Percentiles rank a stretch among this genome's conserved stretches.
Conservation (phyloP, 2,113 vertebrate species). For the Kryptolebias marmoratus region DNA sequence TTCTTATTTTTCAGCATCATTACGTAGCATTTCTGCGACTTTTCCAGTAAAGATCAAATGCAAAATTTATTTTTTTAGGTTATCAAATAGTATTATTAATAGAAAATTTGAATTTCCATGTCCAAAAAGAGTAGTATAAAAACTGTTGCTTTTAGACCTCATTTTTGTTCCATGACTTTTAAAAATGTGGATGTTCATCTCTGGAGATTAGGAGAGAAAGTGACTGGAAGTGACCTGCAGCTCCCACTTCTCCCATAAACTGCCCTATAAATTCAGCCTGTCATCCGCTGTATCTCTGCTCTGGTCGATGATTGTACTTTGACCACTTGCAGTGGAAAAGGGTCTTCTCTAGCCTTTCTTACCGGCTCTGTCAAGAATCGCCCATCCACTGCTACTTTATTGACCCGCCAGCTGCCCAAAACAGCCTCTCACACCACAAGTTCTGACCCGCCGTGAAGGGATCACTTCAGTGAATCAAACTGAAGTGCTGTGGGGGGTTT, state of each 20-base stretch:
- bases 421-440: neutral
- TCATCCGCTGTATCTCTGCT: conserved; percentile 21
- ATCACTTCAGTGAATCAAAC: conserved; percentile 21
- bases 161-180: too few relatives aligned
- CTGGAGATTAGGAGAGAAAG: too few relatives aligned
- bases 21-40: too few relatives aligned
- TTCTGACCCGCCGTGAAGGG: conserved; percentile 10
- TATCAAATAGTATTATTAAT: too few relatives aligned
- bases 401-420: conserved; percentile 16
- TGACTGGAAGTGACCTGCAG: too few relatives aligned
- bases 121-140: too few relatives aligned
- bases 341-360: neutral
- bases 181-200: too few relatives aligned
- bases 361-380: neutral
- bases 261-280: neutral
- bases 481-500: conserved; percentile 8
- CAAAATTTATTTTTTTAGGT: too few relatives aligned
- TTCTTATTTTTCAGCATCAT: too few relatives aligned
- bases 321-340: neutral
- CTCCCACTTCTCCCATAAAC: conserved; percentile 21
- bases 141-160: too few relatives aligned
- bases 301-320: conserved; percentile 19
- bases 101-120: too few relatives aligned
- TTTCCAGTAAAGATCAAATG: too few relatives aligned
- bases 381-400: conserved; percentile 1